Evolutionary conservation across 1,140 invertebrate genomes (phyloP).

Genomic region (Cyphomyrmex costatus): DNA sequence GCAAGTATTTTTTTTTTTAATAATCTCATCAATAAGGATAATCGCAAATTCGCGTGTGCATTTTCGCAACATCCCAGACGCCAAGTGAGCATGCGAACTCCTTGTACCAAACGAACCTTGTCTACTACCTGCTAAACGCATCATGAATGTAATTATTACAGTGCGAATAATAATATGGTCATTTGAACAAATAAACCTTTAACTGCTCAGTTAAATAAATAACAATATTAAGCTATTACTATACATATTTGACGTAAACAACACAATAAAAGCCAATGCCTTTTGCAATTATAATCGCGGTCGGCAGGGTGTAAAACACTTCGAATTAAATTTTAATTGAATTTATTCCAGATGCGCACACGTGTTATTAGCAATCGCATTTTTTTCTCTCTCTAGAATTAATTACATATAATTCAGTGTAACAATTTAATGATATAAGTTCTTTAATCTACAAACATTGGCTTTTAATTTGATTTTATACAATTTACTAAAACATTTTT

Average conservation of each 20-base stretch:
- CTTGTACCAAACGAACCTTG: slow-evolving; percentile 3
- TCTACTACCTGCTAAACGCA: slow-evolving; percentile 26
- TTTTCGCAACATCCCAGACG: slow-evolving; percentile 35
- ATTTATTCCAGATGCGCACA: not conserved
- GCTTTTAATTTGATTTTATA: not conserved
- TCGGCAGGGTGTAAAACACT: not conserved
- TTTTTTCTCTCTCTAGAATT: not conserved
- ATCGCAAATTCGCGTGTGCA: slow-evolving; percentile 45
- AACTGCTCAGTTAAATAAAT: slow-evolving; percentile 17
- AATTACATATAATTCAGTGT: not conserved
- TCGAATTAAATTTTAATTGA: slow-evolving; percentile 27
- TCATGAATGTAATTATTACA: slow-evolving; percentile 1
- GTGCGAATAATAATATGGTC: slow-evolving; percentile 19
- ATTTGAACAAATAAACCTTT: slow-evolving; percentile 24
- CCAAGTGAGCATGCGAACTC: slow-evolving; percentile 16
- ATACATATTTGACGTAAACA: not conserved
- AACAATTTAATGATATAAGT: not conserved
- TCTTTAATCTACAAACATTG: not conserved
- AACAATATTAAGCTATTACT: not conserved
- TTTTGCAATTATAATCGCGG: slow-evolving; percentile 22
- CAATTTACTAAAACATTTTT: not conserved
- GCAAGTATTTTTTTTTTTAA: slow-evolving; percentile 34
- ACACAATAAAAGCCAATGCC: slow-evolving; percentile 27
- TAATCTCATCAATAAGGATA: slow-evolving; percentile 37
- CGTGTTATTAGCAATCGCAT: not conserved